Percentiles rank a stretch among this genome's conserved stretches.
Conservation (phyloP, 2,113 vertebrate species). For the Colossoma macropomum region DNA sequence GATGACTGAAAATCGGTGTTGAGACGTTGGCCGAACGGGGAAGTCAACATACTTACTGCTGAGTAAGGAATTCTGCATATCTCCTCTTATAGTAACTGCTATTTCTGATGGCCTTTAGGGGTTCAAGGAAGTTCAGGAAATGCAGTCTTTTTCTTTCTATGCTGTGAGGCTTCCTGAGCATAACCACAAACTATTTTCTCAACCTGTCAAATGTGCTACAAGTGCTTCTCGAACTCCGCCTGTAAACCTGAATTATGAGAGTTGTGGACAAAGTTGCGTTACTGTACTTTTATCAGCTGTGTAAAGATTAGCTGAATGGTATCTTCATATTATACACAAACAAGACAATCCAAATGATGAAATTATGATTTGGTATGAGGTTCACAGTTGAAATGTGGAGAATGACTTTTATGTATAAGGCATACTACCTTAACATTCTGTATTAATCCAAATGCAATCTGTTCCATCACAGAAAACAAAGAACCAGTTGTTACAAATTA, state of each 20-base stretch:
- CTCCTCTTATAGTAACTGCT: conserved; percentile 47
- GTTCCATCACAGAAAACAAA: no score
- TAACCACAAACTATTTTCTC: conserved; percentile 62
- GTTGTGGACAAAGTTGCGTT: conserved; percentile 21
- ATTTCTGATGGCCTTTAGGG: conserved; percentile 48
- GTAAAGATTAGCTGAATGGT: not conserved
- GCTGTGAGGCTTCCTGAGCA: conserved; percentile 55
- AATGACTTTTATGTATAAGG: no score
- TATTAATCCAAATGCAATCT: no score
- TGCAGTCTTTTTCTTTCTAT: conserved; percentile 59
- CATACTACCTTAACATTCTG: no score
- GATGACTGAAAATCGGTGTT: conserved; percentile 23
- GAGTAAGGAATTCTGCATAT: conserved; percentile 49
- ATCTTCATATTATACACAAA: not conserved
- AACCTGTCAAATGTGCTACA: conserved; percentile 40
- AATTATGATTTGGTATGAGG: no score
- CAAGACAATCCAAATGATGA: not conserved
- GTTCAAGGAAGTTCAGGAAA: conserved; percentile 63
- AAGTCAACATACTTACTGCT: conserved; percentile 53
- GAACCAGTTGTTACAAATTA: no score
- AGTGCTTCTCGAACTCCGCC: conserved; percentile 27
- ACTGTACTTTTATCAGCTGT: conserved; percentile 8
- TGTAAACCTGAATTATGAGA: conserved; percentile 33
- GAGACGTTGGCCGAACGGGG: conserved; percentile 32
- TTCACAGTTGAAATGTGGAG: no score